These are phyloP conservation scores for Liodrosophila aerea DNA, from an alignment of 2,888 invertebrate species.

Conservation along the genomic window DNA sequence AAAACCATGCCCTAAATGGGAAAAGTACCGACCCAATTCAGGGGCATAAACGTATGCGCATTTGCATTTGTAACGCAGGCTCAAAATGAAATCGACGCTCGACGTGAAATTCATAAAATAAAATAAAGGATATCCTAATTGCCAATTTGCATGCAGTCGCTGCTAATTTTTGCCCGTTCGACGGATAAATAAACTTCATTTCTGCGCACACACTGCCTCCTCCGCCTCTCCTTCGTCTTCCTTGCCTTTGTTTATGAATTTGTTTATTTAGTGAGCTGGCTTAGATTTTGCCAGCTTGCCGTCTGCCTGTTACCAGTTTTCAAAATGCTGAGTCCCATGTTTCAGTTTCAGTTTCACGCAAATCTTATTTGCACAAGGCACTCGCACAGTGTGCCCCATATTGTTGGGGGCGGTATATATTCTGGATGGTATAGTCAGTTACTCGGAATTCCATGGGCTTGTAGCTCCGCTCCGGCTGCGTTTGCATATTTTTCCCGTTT, in stretches of 20 bases:
- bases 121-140: slow-evolving; percentile 74
- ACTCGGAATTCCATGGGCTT: slow-evolving; percentile 41
- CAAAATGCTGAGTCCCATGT: slow-evolving; percentile 14
- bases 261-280: slow-evolving; percentile 63
- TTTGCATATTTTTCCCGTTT: slow-evolving; percentile 52
- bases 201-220: slow-evolving; percentile 28
- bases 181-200: slow-evolving; percentile 66
- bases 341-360: slow-evolving; percentile 42
- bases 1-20: slow-evolving; percentile 48
- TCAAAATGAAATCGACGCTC: slow-evolving; percentile 57
- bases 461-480: slow-evolving; percentile 31
- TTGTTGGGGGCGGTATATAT: slow-evolving; percentile 2
- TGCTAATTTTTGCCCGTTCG: slow-evolving; percentile 73
- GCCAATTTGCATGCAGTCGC: slow-evolving; percentile 77
- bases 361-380: slow-evolving; percentile 60
- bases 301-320: slow-evolving; percentile 9
- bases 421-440: slow-evolving; percentile 18
- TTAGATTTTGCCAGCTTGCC: slow-evolving; percentile 38
- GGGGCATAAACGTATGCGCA: slow-evolving; percentile 18
- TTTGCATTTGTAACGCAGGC: slow-evolving; percentile 58
- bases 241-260: slow-evolving; percentile 53
- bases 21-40: slow-evolving; percentile 36
- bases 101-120: slow-evolving; percentile 55
- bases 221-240: slow-evolving; percentile 1
- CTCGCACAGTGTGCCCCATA: slow-evolving; percentile 8